A percentile compares a stretch with the other conserved stretches of the same genome.
Evolutionary conservation across 2,888 invertebrate genomes (phyloP).

Genomic region (Epinotia bilunana): DNA sequence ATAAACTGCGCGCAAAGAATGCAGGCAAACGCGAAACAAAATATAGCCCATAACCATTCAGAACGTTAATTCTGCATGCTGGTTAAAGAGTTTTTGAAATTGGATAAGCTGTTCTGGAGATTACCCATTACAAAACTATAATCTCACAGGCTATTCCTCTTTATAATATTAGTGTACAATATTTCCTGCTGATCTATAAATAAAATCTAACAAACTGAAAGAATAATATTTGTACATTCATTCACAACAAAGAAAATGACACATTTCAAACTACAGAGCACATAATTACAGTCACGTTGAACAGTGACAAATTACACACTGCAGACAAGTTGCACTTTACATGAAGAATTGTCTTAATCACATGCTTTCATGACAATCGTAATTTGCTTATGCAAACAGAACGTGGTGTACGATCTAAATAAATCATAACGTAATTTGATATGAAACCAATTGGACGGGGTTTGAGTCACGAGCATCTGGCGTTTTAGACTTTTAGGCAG

Average conservation of each 20-base stretch:
- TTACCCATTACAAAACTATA: too few species aligned
- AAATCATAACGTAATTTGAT: conserved; percentile 41
- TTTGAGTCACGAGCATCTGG: background rate
- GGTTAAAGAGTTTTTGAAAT: too few species aligned
- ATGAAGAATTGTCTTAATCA: conserved; percentile 50
- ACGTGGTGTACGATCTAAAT: conserved; percentile 27
- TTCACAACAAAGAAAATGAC: conserved; percentile 1
- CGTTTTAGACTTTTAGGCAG: background rate
- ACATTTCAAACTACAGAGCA: conserved; percentile 1
- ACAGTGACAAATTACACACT: conserved; percentile 14
- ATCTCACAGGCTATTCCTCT: too few species aligned
- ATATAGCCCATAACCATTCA: too few species aligned
- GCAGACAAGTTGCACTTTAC: conserved; percentile 50
- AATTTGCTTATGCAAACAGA: conserved; percentile 51
- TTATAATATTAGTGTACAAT: too few species aligned
- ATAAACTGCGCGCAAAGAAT: too few species aligned
- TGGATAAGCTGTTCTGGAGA: too few species aligned
- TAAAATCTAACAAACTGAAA: background rate
- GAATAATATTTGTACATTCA: background rate
- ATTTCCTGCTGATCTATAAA: too few species aligned
- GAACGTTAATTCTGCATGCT: too few species aligned
- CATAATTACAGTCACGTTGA: conserved; percentile 20
- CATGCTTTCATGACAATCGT: conserved; percentile 51
- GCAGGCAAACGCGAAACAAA: too few species aligned
- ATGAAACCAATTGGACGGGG: conserved; percentile 26